These are phyloP conservation scores for Labia minor DNA, from an alignment of 2,888 invertebrate genomes.

Conservation along the genomic window DNA sequence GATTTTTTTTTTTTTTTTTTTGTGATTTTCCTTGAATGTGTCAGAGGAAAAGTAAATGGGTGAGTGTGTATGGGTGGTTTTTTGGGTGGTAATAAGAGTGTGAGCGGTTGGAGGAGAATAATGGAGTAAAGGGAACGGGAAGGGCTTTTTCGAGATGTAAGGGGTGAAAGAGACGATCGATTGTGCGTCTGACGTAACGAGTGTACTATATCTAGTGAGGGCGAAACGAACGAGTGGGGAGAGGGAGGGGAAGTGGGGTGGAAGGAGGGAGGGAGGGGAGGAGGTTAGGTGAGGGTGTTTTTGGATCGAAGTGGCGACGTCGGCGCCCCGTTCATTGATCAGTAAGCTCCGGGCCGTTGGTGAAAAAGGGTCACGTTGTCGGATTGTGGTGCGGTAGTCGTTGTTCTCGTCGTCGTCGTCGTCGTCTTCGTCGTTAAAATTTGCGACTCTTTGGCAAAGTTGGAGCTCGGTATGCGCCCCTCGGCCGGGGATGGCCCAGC, in stretches of 20 bases:
- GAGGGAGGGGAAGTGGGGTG: conserved; percentile 13
- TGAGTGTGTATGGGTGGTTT: no score
- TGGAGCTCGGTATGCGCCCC: conserved; percentile 47
- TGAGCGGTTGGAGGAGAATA: no score
- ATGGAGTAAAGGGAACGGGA: no score
- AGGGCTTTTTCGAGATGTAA: no score
- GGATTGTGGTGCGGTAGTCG: conserved; percentile 19
- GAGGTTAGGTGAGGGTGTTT: conserved; percentile 29
- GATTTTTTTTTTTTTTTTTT: no score
- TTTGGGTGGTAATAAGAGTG: no score
- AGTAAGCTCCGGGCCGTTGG: conserved; percentile 24
- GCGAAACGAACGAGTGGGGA: conserved; percentile 18
- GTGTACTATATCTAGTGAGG: no score
- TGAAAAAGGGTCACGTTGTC: neutral
- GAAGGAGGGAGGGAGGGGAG: conserved; percentile 26
- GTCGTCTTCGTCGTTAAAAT: conserved; percentile 18
- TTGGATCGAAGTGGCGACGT: conserved; percentile 20
- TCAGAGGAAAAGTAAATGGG: no score
- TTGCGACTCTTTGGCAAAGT: neutral
- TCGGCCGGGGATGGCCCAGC: conserved; percentile 41
- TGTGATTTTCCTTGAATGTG: no score
- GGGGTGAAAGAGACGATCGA: no score
- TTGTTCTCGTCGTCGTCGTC: conserved; percentile 19
- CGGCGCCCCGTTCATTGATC: conserved; percentile 18
- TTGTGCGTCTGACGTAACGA: no score